phyloP scores from a whole-genome alignment of 2,888 invertebrate genomes.

The Erpobdella octoculata region DNA sequence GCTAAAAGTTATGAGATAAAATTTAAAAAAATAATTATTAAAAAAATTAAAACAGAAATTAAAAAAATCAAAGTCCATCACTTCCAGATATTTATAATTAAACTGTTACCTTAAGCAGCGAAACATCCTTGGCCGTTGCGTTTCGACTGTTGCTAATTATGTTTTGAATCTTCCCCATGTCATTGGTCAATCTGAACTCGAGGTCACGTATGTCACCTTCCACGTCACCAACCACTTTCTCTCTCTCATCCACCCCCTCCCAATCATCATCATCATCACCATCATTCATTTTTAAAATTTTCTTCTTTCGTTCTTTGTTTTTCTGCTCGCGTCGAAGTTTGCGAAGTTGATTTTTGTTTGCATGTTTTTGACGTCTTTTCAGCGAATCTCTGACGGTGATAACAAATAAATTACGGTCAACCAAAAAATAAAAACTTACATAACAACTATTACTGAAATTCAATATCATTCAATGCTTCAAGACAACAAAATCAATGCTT shows the following conservation, averaged over 20 bases:
- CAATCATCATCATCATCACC: slow-evolving; percentile 33
- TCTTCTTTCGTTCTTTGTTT: slow-evolving; percentile 63
- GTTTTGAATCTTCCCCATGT: slow-evolving; percentile 50
- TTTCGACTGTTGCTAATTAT: neutral
- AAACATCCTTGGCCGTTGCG: neutral
- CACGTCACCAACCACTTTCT: slow-evolving; percentile 56
- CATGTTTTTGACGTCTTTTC: slow-evolving; percentile 74
- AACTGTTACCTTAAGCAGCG: slow-evolving; percentile 35
- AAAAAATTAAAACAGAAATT: too few relatives aligned
- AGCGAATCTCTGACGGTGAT: slow-evolving; percentile 14
- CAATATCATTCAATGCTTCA: too few relatives aligned
- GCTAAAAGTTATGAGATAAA: too few relatives aligned
- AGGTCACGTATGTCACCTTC: slow-evolving; percentile 71
- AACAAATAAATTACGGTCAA: too few relatives aligned
- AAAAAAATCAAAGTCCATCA: too few relatives aligned
- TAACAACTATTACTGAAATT: too few relatives aligned
- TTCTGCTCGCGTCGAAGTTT: slow-evolving; percentile 69
- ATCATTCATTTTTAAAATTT: slow-evolving; percentile 58
- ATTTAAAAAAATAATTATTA: too few relatives aligned
- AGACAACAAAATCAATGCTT: too few relatives aligned
- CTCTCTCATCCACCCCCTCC: slow-evolving; percentile 48
- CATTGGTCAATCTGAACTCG: slow-evolving; percentile 75
- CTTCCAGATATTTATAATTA: too few relatives aligned
- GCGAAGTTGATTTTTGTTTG: slow-evolving; percentile 77
- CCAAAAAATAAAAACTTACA: too few relatives aligned